Conservation (phyloP, 2,113 vertebrate genomes). For the Propithecus coquereli region DNA sequence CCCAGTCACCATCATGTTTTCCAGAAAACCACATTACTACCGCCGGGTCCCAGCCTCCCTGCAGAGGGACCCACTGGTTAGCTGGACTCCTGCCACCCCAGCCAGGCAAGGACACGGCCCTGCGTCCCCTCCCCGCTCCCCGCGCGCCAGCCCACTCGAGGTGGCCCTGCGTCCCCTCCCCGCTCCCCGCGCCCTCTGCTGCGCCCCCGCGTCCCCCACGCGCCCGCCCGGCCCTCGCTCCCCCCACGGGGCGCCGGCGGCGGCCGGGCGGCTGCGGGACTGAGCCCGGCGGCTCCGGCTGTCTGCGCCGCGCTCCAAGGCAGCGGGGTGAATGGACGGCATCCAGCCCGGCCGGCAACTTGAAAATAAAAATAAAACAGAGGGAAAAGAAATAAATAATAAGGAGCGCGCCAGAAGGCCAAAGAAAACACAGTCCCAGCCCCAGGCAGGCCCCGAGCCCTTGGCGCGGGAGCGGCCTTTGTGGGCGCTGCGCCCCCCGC, state of each 20-base stretch:
- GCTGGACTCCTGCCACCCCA: background rate
- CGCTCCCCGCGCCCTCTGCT: too few relatives aligned
- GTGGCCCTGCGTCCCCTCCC: background rate
- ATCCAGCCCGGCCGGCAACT: slow-evolving; percentile 61
- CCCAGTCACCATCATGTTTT: background rate
- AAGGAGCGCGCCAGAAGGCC: slow-evolving; percentile 69
- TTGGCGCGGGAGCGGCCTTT: background rate
- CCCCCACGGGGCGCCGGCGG: background rate
- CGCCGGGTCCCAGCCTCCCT: background rate
- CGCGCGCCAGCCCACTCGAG: background rate
- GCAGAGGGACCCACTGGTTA: background rate
- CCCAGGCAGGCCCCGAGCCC: slow-evolving; percentile 25
- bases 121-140: background rate
- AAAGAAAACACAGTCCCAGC: slow-evolving; percentile 74
- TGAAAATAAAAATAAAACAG: slow-evolving; percentile 77
- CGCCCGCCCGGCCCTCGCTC: background rate
- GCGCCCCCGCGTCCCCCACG: background rate
- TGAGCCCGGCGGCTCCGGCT: slow-evolving; percentile 41
- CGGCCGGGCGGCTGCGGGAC: background rate
- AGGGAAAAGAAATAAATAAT: slow-evolving; percentile 76
- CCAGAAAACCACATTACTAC: background rate
- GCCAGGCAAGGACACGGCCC: background rate
- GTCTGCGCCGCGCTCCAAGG: background rate
- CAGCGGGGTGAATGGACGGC: slow-evolving; percentile 63
- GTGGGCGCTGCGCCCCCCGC: background rate